These are phyloP conservation scores for Sturnus vulgaris DNA, from an alignment of 2,113 vertebrate species.

Conservation along the genomic window DNA sequence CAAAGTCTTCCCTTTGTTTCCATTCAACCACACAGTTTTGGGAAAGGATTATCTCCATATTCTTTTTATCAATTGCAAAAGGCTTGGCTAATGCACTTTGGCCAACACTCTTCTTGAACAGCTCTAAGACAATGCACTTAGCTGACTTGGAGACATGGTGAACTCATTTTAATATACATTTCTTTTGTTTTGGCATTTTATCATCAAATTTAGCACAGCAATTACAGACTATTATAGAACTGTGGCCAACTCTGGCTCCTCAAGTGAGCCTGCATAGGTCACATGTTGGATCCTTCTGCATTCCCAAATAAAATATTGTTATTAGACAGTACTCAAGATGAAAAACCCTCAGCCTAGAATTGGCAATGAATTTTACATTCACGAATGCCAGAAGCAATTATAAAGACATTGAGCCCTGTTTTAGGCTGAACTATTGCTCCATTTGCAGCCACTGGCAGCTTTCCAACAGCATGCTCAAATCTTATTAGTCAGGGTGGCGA, in stretches of 20 bases:
- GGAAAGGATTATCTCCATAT: constrained; percentile 11
- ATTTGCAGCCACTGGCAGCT: constrained; percentile 13
- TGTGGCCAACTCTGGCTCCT: constrained; percentile 30
- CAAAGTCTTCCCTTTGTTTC: constrained; percentile 7
- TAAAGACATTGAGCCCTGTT: constrained; percentile 6
- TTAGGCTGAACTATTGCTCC: constrained; percentile 6
- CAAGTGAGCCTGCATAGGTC: constrained; percentile 16
- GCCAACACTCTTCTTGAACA: background rate
- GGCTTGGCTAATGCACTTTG: constrained; percentile 7
- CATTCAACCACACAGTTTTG: background rate
- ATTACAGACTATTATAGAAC: constrained; percentile 19
- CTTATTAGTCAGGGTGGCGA: background rate
- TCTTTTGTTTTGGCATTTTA: constrained; percentile 50
- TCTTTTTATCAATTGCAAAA: constrained; percentile 18
- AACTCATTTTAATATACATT: constrained; percentile 9
- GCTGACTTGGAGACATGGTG: constrained; percentile 11
- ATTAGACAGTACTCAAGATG: constrained; percentile 40
- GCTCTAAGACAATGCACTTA: background rate
- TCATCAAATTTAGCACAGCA: constrained; percentile 29
- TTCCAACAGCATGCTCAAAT: background rate
- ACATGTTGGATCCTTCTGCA: constrained; percentile 10
- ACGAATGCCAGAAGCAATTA: constrained; percentile 54
- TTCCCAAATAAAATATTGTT: constrained; percentile 54
- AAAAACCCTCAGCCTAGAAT: constrained; percentile 17
- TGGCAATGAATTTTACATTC: constrained; percentile 36